Percentiles rank a stretch among this genome's conserved stretches.
Evolutionary conservation across 2,797 vertebrate genomes (phyloP).

Genomic region (Lagorchestes hirsutus): DNA sequence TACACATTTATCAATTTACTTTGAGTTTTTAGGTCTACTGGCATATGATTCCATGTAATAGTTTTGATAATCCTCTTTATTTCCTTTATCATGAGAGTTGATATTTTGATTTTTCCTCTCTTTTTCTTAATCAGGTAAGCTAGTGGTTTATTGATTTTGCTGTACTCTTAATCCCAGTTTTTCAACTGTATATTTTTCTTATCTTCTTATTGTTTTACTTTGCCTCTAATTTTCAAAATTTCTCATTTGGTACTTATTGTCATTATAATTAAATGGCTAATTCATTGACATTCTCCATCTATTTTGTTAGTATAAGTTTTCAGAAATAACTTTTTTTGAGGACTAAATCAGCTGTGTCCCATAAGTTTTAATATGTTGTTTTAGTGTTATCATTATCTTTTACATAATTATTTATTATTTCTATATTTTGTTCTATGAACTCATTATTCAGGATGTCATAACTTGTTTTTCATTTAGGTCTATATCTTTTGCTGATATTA

Average conservation of each 20-base stretch:
- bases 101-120: background rate
- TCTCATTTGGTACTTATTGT: background rate
- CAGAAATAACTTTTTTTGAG: background rate
- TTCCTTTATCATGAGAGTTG: background rate
- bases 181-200: background rate
- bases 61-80: background rate
- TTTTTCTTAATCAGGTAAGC: background rate
- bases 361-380: background rate
- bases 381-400: background rate
- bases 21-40: background rate
- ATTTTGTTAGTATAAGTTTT: background rate
- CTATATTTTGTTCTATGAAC: background rate
- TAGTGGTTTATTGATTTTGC: background rate
- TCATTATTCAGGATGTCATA: background rate
- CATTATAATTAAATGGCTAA: background rate
- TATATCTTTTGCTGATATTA: background rate
- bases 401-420: background rate
- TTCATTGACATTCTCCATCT: background rate
- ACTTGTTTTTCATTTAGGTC: background rate
- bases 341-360: background rate
- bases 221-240: background rate
- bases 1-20: background rate
- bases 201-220: background rate
- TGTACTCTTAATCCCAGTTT: background rate
- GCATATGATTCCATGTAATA: background rate